These are phyloP conservation scores for Cremastinae sp. DNA, from an alignment of 2,888 invertebrate species.

Conservation along the genomic window DNA sequence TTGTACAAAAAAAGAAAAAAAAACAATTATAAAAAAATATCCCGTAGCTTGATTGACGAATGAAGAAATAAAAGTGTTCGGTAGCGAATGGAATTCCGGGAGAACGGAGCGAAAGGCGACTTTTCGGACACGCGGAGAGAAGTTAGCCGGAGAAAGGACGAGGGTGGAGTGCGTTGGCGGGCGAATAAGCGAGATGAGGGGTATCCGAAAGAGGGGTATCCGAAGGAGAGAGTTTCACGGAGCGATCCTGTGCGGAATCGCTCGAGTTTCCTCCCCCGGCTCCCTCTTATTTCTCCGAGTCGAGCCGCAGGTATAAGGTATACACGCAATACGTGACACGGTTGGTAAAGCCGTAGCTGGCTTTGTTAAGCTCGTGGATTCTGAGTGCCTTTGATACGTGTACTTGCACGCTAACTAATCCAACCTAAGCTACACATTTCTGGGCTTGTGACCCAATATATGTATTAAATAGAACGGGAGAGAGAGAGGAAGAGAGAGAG, in stretches of 20 bases:
- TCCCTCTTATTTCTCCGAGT: slow-evolving; percentile 12
- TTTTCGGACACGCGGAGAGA: slow-evolving; percentile 75
- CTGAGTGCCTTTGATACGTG: slow-evolving; percentile 81
- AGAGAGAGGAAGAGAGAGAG: not conserved
- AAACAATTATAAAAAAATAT: not conserved
- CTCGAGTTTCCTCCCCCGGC: slow-evolving; percentile 16
- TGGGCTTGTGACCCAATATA: slow-evolving; percentile 44
- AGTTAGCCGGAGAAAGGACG: slow-evolving; percentile 72
- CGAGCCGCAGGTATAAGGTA: slow-evolving; percentile 75
- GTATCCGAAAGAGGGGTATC: too few species aligned
- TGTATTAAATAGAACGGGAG: slow-evolving; percentile 5
- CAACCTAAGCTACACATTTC: slow-evolving; percentile 77
- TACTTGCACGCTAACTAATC: slow-evolving; percentile 81
- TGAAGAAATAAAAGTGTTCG: not conserved
- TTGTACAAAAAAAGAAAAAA: too few species aligned
- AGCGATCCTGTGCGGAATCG: slow-evolving; percentile 45
- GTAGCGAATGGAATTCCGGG: too few species aligned
- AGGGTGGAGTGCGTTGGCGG: slow-evolving; percentile 43
- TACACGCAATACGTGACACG: slow-evolving; percentile 79
- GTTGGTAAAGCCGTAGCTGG: slow-evolving; percentile 79
- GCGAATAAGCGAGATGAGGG: too few species aligned
- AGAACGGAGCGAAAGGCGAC: slow-evolving; percentile 61
- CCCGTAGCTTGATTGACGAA: not conserved
- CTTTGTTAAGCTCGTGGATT: slow-evolving; percentile 80
- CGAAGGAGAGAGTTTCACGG: slow-evolving; percentile 62